Conservation (phyloP, 35 echinoderm and acorn worm species). For the Apostichopus parvimensis region DNA sequence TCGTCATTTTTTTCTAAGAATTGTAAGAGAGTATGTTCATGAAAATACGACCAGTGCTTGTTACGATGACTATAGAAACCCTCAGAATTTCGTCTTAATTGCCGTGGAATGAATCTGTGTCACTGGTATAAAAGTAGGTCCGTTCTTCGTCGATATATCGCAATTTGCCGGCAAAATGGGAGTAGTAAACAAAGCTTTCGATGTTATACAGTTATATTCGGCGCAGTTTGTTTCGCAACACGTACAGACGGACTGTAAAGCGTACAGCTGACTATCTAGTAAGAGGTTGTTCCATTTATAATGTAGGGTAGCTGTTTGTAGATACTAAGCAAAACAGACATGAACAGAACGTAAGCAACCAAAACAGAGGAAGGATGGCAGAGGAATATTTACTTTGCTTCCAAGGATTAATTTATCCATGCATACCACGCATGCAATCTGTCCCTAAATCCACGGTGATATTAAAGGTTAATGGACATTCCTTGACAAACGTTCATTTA, state of each 20-base stretch:
- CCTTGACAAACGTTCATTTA: no score
- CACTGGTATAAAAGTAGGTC: background rate
- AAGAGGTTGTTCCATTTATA: background rate
- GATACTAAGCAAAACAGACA: no score
- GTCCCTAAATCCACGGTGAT: no score
- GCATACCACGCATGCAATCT: no score
- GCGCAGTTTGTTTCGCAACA: constrained; percentile 59
- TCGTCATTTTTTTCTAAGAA: constrained; percentile 33
- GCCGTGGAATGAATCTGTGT: background rate
- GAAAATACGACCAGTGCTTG: background rate
- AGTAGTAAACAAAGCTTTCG: constrained; percentile 46
- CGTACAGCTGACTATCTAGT: constrained; percentile 12
- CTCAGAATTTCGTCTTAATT: background rate
- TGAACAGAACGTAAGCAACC: no score
- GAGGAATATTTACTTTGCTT: no score
- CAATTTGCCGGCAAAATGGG: constrained; percentile 36
- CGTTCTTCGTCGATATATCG: constrained; percentile 1
- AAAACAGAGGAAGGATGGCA: no score
- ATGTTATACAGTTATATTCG: constrained; percentile 50
- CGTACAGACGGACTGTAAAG: background rate
- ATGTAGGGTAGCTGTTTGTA: background rate
- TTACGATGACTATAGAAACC: background rate
- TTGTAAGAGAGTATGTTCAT: constrained; percentile 25
- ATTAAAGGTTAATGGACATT: no score
- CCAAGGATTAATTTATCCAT: no score